Percentiles rank a stretch among this genome's conserved stretches.
phyloP scores from a whole-genome alignment of 2,888 invertebrate genomes.

The Drosophila emarginata region DNA sequence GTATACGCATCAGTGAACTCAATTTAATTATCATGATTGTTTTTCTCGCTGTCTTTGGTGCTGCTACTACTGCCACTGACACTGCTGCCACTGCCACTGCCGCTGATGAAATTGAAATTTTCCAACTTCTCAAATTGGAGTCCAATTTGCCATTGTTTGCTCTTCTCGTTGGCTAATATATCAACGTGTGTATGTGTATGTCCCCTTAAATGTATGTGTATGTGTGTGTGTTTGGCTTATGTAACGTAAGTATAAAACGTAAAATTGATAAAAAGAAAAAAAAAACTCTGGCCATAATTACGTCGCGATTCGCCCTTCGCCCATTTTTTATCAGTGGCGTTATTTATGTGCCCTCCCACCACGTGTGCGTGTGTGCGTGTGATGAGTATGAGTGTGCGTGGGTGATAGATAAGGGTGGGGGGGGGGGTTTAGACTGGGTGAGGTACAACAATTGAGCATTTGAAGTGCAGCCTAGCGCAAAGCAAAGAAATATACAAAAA shows the following conservation, averaged over 20 bases:
- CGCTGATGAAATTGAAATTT: conserved; percentile 59
- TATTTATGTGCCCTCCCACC: conserved; percentile 67
- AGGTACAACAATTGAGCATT: conserved; percentile 56
- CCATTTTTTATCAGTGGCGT: conserved; percentile 70
- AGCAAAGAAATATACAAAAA: conserved; percentile 45
- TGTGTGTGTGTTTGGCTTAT: conserved; percentile 49
- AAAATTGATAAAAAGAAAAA: conserved; percentile 67
- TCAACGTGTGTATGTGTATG: conserved; percentile 46
- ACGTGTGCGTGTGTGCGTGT: conserved; percentile 20
- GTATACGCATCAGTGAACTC: conserved; percentile 80
- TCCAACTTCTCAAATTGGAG: conserved; percentile 53
- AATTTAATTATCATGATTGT: conserved; percentile 77
- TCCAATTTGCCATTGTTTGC: conserved; percentile 25
- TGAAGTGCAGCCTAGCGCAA: conserved; percentile 74
- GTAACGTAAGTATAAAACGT: conserved; percentile 54
- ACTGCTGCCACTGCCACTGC: conserved; percentile 25
- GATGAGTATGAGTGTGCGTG: conserved; percentile 2
- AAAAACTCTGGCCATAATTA: conserved; percentile 61
- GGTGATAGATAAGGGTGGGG: not conserved
- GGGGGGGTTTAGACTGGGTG: conserved; percentile 10
- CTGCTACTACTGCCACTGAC: conserved; percentile 28
- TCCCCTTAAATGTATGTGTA: not conserved
- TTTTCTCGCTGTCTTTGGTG: conserved; percentile 57
- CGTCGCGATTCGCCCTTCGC: conserved; percentile 69
- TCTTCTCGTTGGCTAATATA: conserved; percentile 60